A percentile compares a stretch with the other conserved stretches of the same genome.
Conservation (phyloP, 2,888 invertebrate species). For the Platypus cylindrus region DNA sequence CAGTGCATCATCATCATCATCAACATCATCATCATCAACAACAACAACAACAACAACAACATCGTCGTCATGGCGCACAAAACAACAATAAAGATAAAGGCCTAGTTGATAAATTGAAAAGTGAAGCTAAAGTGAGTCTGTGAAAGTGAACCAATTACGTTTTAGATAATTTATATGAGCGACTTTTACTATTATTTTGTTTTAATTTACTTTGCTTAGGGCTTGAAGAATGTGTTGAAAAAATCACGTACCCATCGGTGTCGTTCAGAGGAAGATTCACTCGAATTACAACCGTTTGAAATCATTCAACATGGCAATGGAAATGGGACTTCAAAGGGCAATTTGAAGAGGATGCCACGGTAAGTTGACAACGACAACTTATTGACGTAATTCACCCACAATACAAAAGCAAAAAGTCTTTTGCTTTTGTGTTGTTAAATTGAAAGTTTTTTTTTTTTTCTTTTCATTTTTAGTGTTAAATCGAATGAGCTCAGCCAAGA, state of each 20-base stretch:
- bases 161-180: no score
- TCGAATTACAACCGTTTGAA: slow-evolving; percentile 54
- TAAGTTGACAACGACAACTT: no score
- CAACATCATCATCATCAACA: slow-evolving; percentile 23
- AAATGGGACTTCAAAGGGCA: slow-evolving; percentile 38
- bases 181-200: background rate
- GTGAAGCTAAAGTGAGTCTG: slow-evolving; percentile 56
- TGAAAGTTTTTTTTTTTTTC: background rate
- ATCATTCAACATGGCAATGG: slow-evolving; percentile 32
- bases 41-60: slow-evolving; percentile 21
- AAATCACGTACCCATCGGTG: slow-evolving; percentile 44
- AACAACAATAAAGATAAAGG: no score
- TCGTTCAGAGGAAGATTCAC: slow-evolving; percentile 49
- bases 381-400: no score
- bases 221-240: slow-evolving; percentile 45
- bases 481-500: slow-evolving; percentile 55
- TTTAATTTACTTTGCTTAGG: slow-evolving; percentile 30
- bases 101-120: slow-evolving; percentile 71
- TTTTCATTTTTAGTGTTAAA: slow-evolving; percentile 36
- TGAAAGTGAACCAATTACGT: no score
- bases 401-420: no score
- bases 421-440: background rate
- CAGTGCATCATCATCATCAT: slow-evolving; percentile 26
- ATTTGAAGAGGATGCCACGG: slow-evolving; percentile 59
- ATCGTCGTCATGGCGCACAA: slow-evolving; percentile 20